Conservation (phyloP, 2,797 vertebrate species). For the Salmo trutta region DNA sequence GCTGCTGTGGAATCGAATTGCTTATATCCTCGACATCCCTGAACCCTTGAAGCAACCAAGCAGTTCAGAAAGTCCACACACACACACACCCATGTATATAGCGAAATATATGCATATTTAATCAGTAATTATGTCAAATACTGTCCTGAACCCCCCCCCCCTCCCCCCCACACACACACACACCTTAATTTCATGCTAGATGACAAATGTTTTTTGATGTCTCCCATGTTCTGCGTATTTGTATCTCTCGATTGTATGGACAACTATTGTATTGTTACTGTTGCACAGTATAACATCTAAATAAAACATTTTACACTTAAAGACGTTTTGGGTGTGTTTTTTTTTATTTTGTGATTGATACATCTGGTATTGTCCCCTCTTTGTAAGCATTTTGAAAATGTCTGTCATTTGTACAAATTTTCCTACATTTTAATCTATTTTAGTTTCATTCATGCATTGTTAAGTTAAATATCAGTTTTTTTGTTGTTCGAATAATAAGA, state of each 20-base stretch:
- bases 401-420: not conserved
- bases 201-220: slow-evolving; percentile 70
- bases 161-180: not conserved
- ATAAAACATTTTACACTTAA: slow-evolving; percentile 85
- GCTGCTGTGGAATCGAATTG: slow-evolving; percentile 52
- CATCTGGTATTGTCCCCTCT: not conserved
- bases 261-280: slow-evolving; percentile 85
- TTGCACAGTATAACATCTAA: slow-evolving; percentile 86
- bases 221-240: slow-evolving; percentile 76
- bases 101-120: slow-evolving; percentile 70
- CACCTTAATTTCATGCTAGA: slow-evolving; percentile 56
- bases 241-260: slow-evolving; percentile 80
- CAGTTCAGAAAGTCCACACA: slow-evolving; percentile 56
- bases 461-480: not conserved
- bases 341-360: not conserved
- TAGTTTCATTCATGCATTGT: not conserved
- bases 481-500: not conserved
- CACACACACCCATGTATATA: slow-evolving; percentile 63
- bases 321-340: not conserved
- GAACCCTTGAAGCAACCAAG: slow-evolving; percentile 24
- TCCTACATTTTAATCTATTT: not conserved
- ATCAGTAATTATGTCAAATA: slow-evolving; percentile 59
- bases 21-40: slow-evolving; percentile 43
- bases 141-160: slow-evolving; percentile 47
- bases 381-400: not conserved